Base-by-base conservation (phyloP, 1,140 invertebrate genomes). In the Bathynomus jamesi region DNA sequence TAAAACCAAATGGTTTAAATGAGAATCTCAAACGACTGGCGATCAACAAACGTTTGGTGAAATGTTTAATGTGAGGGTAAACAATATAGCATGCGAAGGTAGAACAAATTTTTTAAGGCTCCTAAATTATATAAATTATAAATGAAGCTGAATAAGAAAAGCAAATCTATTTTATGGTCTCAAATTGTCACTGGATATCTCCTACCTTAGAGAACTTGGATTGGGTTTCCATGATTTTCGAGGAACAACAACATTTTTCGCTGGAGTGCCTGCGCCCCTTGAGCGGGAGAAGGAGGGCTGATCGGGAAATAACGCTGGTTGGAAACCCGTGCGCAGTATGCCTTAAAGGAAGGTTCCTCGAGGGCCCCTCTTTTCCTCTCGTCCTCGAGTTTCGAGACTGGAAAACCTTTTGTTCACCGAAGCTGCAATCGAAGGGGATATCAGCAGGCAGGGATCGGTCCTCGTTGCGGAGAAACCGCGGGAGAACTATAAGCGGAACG, bases 221-320 rank as follows among this genome's bases (percentile, higher is more conserved):
- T 32, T 76, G 75, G 0, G 75, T 76, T 27, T 76, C 75, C 71
- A 76, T 73, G n/a, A 76, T n/a, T 76, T 32, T 76, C 75, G 60
- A 72, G 72, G 68, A 76, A 76, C 11, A 76, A 71, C 32, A 72
- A 69, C 75, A 76, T 76, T 70, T 76, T 76, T n/a, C 69, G 69
- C 24, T 72, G 68, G 46, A 76, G 66, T 3, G 75, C 75, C 29
- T 71, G 71, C 1, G 71, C 66, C 28, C 75, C 75, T 65, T 73
- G 71, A 8, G 75, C 75, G 28, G 75, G 75, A 21, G 75, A 76
- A 10, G 75, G 75, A 8, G 75, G 75, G 64, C 75, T 76, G 30
- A 76, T 65, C 24, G 72, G 75, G 13, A n/a, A n/a, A 68, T 25
- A 5, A 70, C 65, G 28, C 64, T 61, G 28, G 31, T 73, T 0